These are phyloP conservation scores for Rhadina sibilatrix DNA, from an alignment of 2,113 vertebrate genomes.

Conservation along the genomic window DNA sequence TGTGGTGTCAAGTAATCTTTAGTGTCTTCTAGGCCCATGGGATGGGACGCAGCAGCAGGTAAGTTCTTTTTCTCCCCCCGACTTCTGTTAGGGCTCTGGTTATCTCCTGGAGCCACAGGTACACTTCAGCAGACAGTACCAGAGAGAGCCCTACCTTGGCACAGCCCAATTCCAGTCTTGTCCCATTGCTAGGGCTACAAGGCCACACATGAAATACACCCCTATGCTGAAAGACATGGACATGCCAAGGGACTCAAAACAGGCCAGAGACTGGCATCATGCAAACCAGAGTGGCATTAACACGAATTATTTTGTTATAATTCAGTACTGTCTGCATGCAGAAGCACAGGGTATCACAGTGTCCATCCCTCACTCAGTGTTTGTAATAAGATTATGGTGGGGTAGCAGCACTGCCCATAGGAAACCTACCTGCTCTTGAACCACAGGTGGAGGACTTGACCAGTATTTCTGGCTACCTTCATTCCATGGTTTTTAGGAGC, in stretches of 20 bases:
- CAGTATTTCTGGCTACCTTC: background rate
- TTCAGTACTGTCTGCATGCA: background rate
- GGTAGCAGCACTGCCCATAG: background rate
- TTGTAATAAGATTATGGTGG: background rate
- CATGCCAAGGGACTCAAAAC: background rate
- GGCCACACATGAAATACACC: background rate
- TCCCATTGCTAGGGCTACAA: background rate
- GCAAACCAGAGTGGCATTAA: background rate
- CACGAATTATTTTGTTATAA: background rate
- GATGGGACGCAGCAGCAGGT: background rate
- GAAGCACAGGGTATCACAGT: background rate
- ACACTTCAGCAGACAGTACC: background rate
- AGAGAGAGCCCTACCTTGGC: background rate
- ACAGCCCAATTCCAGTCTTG: background rate
- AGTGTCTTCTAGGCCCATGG: background rate
- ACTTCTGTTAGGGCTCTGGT: background rate
- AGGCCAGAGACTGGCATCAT: background rate
- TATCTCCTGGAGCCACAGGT: background rate
- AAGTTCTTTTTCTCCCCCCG: background rate
- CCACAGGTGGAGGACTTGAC: background rate
- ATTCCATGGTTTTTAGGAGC: background rate
- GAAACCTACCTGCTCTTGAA: background rate
- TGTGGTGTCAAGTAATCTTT: background rate
- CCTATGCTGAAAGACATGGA: background rate
- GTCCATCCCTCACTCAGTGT: fast-evolving